phyloP scores from a whole-genome alignment of 35 echinoderm and acorn worm species.

The Hemicentrotus pulcherrimus region DNA sequence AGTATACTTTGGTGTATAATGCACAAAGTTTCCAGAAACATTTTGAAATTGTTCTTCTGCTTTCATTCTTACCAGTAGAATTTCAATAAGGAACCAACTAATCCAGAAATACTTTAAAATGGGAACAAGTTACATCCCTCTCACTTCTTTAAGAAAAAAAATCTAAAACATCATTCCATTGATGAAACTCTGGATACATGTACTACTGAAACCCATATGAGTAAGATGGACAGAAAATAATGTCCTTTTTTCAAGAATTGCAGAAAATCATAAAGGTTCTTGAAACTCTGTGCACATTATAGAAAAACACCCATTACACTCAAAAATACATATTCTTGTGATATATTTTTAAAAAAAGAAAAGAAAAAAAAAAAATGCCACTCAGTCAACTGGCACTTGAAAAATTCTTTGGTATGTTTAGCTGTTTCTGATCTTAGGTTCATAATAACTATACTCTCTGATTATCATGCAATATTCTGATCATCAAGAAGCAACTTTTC shows the following conservation, averaged over 20 bases:
- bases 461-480: background rate
- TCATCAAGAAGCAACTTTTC: conserved; percentile 17
- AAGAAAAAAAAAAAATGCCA: background rate
- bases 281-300: background rate
- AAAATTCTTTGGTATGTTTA: background rate
- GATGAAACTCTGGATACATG: too few relatives aligned
- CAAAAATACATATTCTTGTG: background rate
- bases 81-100: too few relatives aligned
- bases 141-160: too few relatives aligned
- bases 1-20: background rate
- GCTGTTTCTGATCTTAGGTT: background rate
- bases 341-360: background rate
- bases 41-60: background rate
- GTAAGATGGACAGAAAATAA: background rate
- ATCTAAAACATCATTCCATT: too few relatives aligned
- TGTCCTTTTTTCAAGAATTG: background rate
- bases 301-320: background rate
- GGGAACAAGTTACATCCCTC: too few relatives aligned
- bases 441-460: background rate
- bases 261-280: background rate
- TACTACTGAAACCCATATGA: too few relatives aligned
- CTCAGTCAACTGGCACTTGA: background rate
- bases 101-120: too few relatives aligned
- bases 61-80: too few relatives aligned
- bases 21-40: background rate